Base-by-base conservation (phyloP, 2,888 invertebrate genomes). In the Caenorhabditis doughertyi region DNA sequence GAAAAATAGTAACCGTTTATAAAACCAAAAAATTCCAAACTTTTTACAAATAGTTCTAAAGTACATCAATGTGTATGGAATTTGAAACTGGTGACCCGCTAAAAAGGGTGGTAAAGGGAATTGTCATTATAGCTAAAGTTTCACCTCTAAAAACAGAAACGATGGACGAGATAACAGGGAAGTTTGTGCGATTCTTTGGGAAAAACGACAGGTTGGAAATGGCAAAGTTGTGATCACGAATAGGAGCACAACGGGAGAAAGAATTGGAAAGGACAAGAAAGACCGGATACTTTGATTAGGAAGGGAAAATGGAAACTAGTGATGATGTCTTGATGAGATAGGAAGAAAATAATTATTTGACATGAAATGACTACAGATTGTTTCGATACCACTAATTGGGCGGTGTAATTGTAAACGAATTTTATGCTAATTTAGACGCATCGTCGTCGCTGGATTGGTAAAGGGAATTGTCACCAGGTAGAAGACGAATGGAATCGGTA, bases 401-500 rank as follows among this genome's bases (percentile, higher is more conserved):
- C 18, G 58, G 49, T 27, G 16, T 18, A n/a, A 39, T 39, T 25
- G n/a, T n/a, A n/a, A 27, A 18, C 16, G 8, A 11, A 8, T 39
- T n/a, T 35, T 8, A 23, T 49, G 5, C 35, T 70, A 81, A 32
- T 42, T 29, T 65, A 83, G 76, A 70, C 87, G 67, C 72, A 73
- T 65, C 4, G 79, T 51, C 3, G 84, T 85, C 16, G 83, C 67
- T 42, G 89, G 89, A 70, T 86, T 83, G 9, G 85, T 87, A 67
- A 90, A 81, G 2, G 88, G 83, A 32, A 90, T 82, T 2, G 89
- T 89, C 47, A 87, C 29, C 9, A 89, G 53, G 83, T 89, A 90
- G 73, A 88, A 87, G 51, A 87, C 42, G 18, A 85, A 73, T 13
- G 90, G 90, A 23, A 85, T 39, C 8, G 89, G 89, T 51, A 90